phyloP scores from a whole-genome alignment of 2,888 invertebrate species.

The Agapetus fuscipes region DNA sequence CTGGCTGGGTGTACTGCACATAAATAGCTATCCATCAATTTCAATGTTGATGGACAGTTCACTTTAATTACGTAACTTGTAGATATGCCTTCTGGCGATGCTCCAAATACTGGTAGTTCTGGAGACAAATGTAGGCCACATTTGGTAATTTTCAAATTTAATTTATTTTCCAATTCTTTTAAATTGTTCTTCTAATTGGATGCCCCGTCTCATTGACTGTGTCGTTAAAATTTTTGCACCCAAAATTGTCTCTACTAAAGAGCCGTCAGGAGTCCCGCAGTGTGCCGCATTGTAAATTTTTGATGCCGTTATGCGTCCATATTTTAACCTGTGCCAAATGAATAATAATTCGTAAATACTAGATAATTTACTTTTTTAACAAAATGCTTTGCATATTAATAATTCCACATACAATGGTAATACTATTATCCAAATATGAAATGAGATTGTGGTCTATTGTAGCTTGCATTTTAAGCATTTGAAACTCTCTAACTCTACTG shows the following conservation, averaged over 20 bases:
- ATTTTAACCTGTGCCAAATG: background rate
- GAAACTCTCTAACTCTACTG: no score
- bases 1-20: constrained; percentile 1
- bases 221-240: constrained; percentile 2
- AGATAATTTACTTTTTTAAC: background rate
- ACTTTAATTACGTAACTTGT: constrained; percentile 1
- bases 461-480: no score
- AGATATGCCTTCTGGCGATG: constrained; percentile 1
- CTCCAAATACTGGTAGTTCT: constrained; percentile 1
- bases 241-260: constrained; percentile 1
- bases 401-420: no score
- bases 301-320: no score
- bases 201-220: constrained; percentile 2
- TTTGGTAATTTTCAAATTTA: constrained; percentile 2
- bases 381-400: background rate
- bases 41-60: constrained; percentile 1
- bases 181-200: constrained; percentile 2
- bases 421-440: no score
- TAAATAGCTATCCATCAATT: constrained; percentile 1
- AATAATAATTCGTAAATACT: background rate
- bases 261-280: background rate
- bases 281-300: constrained; percentile 2
- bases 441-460: no score
- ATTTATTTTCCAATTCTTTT: background rate
- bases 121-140: background rate